Evolutionary conservation across 2,888 invertebrate species (phyloP), one percentile per base, ranked within the genome.

Genomic region (Idaea dimidiata): DNA sequence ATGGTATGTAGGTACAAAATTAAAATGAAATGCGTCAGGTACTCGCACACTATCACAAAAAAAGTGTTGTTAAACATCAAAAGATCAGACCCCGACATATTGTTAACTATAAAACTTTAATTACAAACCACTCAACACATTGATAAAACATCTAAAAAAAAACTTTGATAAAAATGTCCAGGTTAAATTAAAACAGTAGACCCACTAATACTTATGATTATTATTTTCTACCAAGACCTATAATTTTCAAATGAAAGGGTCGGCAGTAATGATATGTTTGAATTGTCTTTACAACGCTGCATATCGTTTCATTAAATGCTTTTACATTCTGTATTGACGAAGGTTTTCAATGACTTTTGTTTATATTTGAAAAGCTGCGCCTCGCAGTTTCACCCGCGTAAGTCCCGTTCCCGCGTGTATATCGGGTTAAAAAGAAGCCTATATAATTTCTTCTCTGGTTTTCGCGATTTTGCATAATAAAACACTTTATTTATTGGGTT

Each of bases 251-350:
- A 61, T 62, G 61, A 68, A 66, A 68, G 60, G 64, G 74, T 67
- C 73, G 63, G 77, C 70, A 65, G 67, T 80, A 81, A 81, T 81
- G 62, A 75, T 64, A 80, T 72, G 75, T 78, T 79, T 67, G 68
- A 66, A 71, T 32, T 58, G 67, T 66, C 63, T 57, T 65, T 68
- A 72, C 43, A 43, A 10, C 18, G 59, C 66, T 59, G 60, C 61
- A 43, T 43, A 43, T 43, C 43, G 43, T 7, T 43, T 43, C 10
- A 14, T 43, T 43, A 43, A 43, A 43, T 10, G 43, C 43, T 43
- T 43, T 43, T 43, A 43, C 3, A 43, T 14, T 10, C 43, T 10
- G 2, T 43, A 43, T 43, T 43, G 43, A 32, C 32, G 10, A 8
- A 10, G 6, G 4, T 43, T 43, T 43, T 43, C 8, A 6, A 10